Evolutionary conservation across 2,113 vertebrate genomes (phyloP).

Genomic region (Bothrops jararaca): DNA sequence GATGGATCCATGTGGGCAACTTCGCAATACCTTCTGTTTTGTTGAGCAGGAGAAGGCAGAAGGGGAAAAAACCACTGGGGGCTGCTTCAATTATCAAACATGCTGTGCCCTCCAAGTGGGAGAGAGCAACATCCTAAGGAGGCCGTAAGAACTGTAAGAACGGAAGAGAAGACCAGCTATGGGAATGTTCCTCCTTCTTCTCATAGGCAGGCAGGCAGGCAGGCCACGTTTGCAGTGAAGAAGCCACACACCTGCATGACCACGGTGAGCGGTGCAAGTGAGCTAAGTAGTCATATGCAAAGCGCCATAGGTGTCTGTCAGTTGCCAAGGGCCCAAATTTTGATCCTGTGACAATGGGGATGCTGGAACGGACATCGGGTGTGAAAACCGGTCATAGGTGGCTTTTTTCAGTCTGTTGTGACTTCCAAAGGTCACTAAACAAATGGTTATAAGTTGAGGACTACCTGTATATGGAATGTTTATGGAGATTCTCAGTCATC

Average conservation of each 20-base stretch:
- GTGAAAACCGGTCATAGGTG: too few relatives aligned
- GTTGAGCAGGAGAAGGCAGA: background rate
- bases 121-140: background rate
- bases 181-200: background rate
- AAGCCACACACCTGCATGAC: background rate
- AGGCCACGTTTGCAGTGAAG: background rate
- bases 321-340: too few relatives aligned
- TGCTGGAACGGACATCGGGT: too few relatives aligned
- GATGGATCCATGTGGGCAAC: conserved; percentile 1
- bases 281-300: background rate
- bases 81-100: rapidly evolving
- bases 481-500: too few relatives aligned
- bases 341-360: too few relatives aligned
- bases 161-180: background rate
- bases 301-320: too few relatives aligned
- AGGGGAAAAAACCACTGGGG: rapidly evolving
- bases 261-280: background rate
- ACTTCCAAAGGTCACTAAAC: too few relatives aligned
- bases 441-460: too few relatives aligned
- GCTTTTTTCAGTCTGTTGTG: too few relatives aligned
- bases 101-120: background rate
- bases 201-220: background rate
- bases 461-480: too few relatives aligned
- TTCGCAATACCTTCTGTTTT: conserved; percentile 27
- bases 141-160: too few relatives aligned